A percentile compares a stretch with the other conserved stretches of the same genome.
Evolutionary conservation across 2,113 vertebrate species (phyloP).

Genomic region (Tetrax tetrax): DNA sequence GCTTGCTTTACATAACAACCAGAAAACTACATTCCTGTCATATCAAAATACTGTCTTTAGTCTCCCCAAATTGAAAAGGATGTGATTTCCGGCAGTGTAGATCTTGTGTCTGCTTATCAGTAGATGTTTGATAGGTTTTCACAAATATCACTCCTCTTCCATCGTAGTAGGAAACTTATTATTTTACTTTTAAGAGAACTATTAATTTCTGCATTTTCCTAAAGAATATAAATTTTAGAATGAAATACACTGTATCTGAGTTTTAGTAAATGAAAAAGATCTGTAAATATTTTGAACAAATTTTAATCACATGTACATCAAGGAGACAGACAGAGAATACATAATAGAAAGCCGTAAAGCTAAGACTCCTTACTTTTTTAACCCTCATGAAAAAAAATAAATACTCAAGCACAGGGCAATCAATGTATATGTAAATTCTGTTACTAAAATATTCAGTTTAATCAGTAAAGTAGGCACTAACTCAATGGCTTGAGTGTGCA

Average conservation of each 20-base stretch:
- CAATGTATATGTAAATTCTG: slow-evolving; percentile 70
- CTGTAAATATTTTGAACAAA: not conserved
- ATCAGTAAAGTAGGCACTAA: slow-evolving; percentile 67
- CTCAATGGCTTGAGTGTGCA: slow-evolving; percentile 34
- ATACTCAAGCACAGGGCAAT: slow-evolving; percentile 32
- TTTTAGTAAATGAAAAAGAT: not conserved
- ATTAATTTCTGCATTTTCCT: not conserved
- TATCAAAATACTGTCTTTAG: not conserved
- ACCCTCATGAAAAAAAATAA: not conserved
- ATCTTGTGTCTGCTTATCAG: not conserved
- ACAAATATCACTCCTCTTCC: not conserved
- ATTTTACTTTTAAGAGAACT: not conserved
- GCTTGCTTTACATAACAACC: not conserved
- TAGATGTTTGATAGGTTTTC: not conserved
- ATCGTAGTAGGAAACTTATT: not conserved
- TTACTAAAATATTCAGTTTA: slow-evolving; percentile 74
- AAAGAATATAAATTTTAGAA: not conserved
- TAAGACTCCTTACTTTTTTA: not conserved
- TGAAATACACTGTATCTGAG: not conserved
- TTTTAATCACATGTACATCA: not conserved
- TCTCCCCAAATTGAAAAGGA: not conserved
- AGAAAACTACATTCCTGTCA: not conserved
- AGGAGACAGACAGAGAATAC: not conserved
- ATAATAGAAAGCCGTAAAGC: not conserved
- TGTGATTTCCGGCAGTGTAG: not conserved